Conservation (phyloP, 2,888 invertebrate genomes). For the Metellina segmentata region DNA sequence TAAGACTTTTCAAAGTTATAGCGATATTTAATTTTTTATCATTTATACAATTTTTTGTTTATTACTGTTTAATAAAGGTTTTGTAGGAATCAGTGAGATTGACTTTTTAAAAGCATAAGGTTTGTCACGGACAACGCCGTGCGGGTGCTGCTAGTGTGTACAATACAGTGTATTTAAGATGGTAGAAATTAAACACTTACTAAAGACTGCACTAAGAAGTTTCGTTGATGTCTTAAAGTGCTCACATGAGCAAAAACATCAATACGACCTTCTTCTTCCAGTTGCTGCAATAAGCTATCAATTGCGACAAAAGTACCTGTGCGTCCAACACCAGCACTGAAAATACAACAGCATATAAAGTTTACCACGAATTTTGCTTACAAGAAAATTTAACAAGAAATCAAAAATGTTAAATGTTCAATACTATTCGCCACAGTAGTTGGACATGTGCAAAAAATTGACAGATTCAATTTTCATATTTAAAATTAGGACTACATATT, state of each 20-base stretch:
- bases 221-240: constrained; percentile 92
- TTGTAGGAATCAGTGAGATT: background rate
- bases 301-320: constrained; percentile 96
- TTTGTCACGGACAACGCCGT: too few relatives aligned
- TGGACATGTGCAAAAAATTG: too few relatives aligned
- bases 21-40: too few relatives aligned
- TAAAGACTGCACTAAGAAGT: constrained; percentile 95
- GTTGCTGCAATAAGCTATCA: constrained; percentile 93
- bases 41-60: too few relatives aligned
- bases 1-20: too few relatives aligned
- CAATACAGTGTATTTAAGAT: background rate
- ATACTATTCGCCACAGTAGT: background rate
- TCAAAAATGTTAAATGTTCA: background rate
- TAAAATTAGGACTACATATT: too few relatives aligned
- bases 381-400: background rate
- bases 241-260: constrained; percentile 95
- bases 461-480: too few relatives aligned
- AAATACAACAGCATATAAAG: constrained; percentile 31
- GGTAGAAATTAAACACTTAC: constrained; percentile 82
- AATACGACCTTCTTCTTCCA: constrained; percentile 90
- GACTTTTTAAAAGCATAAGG: too few relatives aligned
- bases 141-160: too few relatives aligned
- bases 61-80: background rate
- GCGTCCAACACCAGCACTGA: constrained; percentile 94
- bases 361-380: background rate